Base-by-base conservation (phyloP, 2,888 invertebrate species). In the Philereme vetulata region DNA sequence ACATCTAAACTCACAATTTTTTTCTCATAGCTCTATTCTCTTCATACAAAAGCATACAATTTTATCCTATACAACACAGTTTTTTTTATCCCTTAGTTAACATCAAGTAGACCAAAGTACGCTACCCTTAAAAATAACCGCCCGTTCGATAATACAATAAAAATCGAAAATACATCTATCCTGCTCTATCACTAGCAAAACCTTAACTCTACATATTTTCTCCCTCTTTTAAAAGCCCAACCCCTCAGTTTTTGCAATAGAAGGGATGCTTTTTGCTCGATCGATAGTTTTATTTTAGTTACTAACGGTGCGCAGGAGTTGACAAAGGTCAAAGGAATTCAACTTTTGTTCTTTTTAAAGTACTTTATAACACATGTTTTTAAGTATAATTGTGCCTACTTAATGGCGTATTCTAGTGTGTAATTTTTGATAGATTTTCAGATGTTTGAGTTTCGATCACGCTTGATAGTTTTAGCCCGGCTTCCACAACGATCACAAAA, bases 241-340 rank as follows among this genome's bases (percentile, higher is more conserved):
- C 65, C 68, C 68, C 65, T 62, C 57, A 36, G 40, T 52, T 46
- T 54, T 56, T 55, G 51, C 43, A 21, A 21, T 21, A 48, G 61
- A 64, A 56, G 59, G 67, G 74, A 78, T 74, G 69, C 54, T 63
- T 67, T 69, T 65, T 65, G 58, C 45, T 51, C 44, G 47, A 54
- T 58, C 46, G 4, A 55, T 62, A 43, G 10, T 60, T 56, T 49
- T 53, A 59, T 64, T 62, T 63, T 60, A 61, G 64, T 65, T 62
- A 56, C 48, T 48, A 43, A 11, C 35, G 32, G 48, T 69, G 66
- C 67, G 67, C 64, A 69, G 7, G 69, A 67, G 69, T 69, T 49
- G 58, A 38, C 5, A 42, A 11, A 10, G 5, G 1, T 9, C 7
- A 11, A 48, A 4, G 38, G 7, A 43, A 6, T 38, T 43, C 7